Percentiles rank a stretch among this genome's conserved stretches.
These are phyloP conservation scores for Macrobrachium rosenbergii DNA, from an alignment of 1,140 invertebrate species.

Conservation along the genomic window DNA sequence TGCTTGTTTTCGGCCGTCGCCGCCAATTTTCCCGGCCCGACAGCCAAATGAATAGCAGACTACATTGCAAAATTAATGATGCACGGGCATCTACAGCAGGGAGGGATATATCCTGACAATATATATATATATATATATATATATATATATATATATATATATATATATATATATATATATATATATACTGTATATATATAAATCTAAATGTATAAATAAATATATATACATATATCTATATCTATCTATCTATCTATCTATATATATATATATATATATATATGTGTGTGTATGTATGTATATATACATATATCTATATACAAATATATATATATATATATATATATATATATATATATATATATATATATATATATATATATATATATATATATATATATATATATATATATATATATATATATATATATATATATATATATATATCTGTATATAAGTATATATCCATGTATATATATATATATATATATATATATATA, in stretches of 20 bases:
- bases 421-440: constrained; percentile 27
- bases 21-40: no score
- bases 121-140: constrained; percentile 28
- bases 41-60: no score
- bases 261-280: constrained; percentile 9
- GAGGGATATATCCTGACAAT: no score
- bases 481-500: constrained; percentile 9
- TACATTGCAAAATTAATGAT: no score
- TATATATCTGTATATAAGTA: constrained; percentile 3
- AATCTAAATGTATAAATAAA: not conserved
- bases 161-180: not conserved
- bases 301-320: constrained; percentile 8
- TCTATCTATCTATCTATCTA: not conserved
- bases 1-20: no score
- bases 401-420: constrained; percentile 24
- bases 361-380: constrained; percentile 30
- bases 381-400: constrained; percentile 27
- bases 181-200: not conserved
- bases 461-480: constrained; percentile 14
- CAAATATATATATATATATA: not conserved
- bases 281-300: constrained; percentile 4
- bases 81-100: no score
- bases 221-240: constrained; percentile 4
- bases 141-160: constrained; percentile 4
- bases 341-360: not conserved